phyloP scores from a whole-genome alignment of 2,797 vertebrate species.

The Enteromius unitaeniatus region DNA sequence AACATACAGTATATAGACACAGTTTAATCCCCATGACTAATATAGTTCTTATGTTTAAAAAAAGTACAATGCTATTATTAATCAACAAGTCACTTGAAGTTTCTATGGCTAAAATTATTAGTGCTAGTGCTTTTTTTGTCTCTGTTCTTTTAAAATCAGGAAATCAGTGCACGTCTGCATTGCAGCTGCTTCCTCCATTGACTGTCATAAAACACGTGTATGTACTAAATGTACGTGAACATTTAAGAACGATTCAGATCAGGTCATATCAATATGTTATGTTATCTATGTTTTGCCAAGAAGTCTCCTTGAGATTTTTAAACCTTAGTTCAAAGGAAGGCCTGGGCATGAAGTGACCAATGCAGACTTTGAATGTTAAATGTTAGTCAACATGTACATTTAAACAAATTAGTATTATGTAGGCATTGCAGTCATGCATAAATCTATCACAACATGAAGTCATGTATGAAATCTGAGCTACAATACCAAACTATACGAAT shows the following conservation, averaged over 20 bases:
- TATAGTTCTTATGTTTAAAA: neutral
- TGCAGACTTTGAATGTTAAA: neutral
- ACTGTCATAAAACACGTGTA: neutral
- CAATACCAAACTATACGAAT: neutral
- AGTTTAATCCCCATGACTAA: constrained; percentile 9
- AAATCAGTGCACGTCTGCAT: constrained; percentile 3
- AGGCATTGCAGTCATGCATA: neutral
- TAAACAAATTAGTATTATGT: neutral
- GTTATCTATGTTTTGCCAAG: neutral
- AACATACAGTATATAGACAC: neutral
- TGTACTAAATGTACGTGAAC: neutral
- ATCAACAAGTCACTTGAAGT: neutral
- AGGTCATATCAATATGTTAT: neutral
- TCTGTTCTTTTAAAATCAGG: constrained; percentile 26
- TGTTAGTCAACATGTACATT: neutral
- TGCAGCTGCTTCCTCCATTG: constrained; percentile 36
- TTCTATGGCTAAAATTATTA: constrained; percentile 21
- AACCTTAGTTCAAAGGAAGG: neutral
- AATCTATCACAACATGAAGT: neutral
- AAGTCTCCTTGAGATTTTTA: neutral
- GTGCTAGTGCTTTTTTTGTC: constrained; percentile 10
- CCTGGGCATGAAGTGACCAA: neutral
- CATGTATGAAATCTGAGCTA: neutral
- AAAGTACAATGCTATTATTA: constrained; percentile 17
- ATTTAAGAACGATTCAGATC: neutral